Evolutionary conservation across 2,797 vertebrate genomes (phyloP).

Genomic region (Aeoliscus strigatus): DNA sequence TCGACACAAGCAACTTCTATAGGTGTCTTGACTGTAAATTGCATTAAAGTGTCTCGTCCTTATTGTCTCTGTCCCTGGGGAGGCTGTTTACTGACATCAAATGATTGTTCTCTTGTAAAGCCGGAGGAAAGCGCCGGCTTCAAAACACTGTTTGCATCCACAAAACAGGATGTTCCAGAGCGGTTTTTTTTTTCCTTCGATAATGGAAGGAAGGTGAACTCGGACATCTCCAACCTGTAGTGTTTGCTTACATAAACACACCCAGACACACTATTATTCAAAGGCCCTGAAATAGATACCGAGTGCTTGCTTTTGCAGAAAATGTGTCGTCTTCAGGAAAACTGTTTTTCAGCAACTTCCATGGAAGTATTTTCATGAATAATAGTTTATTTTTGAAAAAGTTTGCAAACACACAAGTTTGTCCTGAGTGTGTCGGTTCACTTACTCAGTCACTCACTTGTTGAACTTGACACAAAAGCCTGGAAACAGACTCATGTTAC

Average conservation of each 20-base stretch:
- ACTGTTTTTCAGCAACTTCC: conserved; percentile 3
- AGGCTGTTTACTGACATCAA: conserved; percentile 32
- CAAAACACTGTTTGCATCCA: conserved; percentile 54
- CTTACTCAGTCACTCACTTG: conserved; percentile 25
- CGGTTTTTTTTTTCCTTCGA: conserved; percentile 60
- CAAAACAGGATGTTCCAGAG: conserved; percentile 67
- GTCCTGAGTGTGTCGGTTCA: no score
- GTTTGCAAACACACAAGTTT: no score
- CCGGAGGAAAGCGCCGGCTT: conserved; percentile 38
- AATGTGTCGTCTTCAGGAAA: conserved; percentile 20
- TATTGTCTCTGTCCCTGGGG: conserved; percentile 16
- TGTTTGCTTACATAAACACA: conserved; percentile 35
- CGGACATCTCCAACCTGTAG: conserved; percentile 31
- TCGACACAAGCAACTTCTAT: conserved; percentile 7
- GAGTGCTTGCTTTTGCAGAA: conserved; percentile 9
- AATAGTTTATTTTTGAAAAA: no score
- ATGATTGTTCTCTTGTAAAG: conserved; percentile 49
- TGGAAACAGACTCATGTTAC: conserved; percentile 54
- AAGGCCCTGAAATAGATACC: conserved; percentile 28
- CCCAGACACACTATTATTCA: conserved; percentile 15
- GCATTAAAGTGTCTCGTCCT: conserved; percentile 15
- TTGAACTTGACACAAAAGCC: conserved; percentile 39
- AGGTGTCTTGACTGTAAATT: conserved; percentile 12
- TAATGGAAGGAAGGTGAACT: conserved; percentile 47
- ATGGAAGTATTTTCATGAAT: no score